phyloP scores from a whole-genome alignment of 1,140 invertebrate genomes.

The Drosophila paulistorum region DNA sequence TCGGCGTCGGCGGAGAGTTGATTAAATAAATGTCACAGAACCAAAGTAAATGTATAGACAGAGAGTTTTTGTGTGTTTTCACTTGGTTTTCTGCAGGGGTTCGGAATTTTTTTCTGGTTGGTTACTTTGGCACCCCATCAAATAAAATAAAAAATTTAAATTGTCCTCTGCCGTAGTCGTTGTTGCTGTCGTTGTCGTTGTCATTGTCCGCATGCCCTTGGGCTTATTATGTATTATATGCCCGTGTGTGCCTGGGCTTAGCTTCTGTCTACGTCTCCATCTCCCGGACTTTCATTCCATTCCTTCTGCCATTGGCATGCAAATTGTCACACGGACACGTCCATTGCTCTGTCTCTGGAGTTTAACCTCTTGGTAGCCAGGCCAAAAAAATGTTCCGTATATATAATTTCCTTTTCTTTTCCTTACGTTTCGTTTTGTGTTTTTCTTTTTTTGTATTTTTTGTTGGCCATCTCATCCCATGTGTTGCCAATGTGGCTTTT shows the following conservation, averaged over 20 bases:
- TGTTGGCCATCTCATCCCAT: constrained; percentile 67
- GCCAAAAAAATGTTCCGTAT: constrained; percentile 24
- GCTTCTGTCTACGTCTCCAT: constrained; percentile 5
- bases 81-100: constrained; percentile 17
- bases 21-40: constrained; percentile 52
- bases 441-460: constrained; percentile 5
- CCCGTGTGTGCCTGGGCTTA: constrained; percentile 8
- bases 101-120: not conserved
- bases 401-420: constrained; percentile 11
- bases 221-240: constrained; percentile 72
- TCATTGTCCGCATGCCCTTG: constrained; percentile 72
- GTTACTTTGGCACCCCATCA: constrained; percentile 41
- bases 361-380: constrained; percentile 72
- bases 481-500: constrained; percentile 78
- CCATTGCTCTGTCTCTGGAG: constrained; percentile 63
- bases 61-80: constrained; percentile 16
- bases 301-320: constrained; percentile 31
- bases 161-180: constrained; percentile 31
- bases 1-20: constrained; percentile 31
- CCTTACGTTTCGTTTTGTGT: constrained; percentile 47
- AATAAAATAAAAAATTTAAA: constrained; percentile 70
- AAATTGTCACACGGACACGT: constrained; percentile 63
- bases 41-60: not conserved
- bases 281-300: not conserved
- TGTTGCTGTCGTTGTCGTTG: not conserved